Conservation (phyloP, 2,888 invertebrate genomes). For the Dicyrtomina minuta region DNA sequence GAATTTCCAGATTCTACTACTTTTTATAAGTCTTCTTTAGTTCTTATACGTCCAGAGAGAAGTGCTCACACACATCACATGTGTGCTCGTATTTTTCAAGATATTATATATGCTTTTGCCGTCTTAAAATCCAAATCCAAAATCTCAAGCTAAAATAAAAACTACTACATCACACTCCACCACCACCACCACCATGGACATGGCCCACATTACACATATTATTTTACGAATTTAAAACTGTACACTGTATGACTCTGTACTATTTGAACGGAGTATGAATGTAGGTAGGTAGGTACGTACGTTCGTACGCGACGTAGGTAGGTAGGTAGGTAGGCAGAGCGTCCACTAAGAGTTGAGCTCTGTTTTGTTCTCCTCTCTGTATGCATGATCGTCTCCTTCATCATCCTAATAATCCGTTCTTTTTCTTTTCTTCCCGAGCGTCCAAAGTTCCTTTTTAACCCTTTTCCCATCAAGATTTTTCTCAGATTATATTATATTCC, state of each 20-base stretch:
- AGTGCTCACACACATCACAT: conserved; percentile 6
- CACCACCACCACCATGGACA: too few relatives aligned
- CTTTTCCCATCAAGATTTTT: conserved; percentile 46
- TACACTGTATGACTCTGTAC: too few relatives aligned
- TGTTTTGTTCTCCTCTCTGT: not conserved
- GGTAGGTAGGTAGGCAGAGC: too few relatives aligned
- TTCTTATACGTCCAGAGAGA: not conserved
- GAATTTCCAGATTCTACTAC: conserved; percentile 32
- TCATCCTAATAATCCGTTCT: conserved; percentile 32
- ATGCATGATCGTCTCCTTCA: conserved; percentile 31
- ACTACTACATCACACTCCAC: too few relatives aligned
- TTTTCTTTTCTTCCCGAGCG: conserved; percentile 27
- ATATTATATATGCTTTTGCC: too few relatives aligned
- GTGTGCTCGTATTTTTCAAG: not conserved
- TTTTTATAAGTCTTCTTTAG: conserved; percentile 21
- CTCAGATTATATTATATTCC: conserved; percentile 41
- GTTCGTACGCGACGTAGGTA: too few relatives aligned
- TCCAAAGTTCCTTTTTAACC: conserved; percentile 38
- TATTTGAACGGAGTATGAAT: too few relatives aligned
- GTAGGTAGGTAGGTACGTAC: too few relatives aligned
- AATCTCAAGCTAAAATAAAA: too few relatives aligned
- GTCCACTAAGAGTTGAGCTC: not conserved
- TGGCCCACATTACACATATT: conserved; percentile 1
- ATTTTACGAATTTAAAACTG: conserved; percentile 29
- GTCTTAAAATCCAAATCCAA: too few relatives aligned